Evolutionary conservation across 1,140 invertebrate species (phyloP).

Genomic region (Akabosia matsudoensis): DNA sequence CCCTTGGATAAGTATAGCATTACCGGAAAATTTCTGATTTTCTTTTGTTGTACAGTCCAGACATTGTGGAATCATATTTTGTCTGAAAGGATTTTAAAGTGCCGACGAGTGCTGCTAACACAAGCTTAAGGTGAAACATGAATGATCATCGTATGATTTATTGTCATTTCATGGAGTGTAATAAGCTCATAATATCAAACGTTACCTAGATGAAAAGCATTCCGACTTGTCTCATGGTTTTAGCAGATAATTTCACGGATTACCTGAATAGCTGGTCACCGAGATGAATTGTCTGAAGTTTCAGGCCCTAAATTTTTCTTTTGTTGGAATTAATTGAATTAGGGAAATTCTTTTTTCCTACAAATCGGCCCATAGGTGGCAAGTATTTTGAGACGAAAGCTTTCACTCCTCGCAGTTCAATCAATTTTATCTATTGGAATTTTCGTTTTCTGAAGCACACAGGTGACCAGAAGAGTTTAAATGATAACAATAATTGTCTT

Average conservation of each 20-base stretch:
- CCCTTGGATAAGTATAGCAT: too few relatives aligned
- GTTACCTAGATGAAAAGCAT: not conserved
- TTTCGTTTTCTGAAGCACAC: not conserved
- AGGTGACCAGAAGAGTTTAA: not conserved
- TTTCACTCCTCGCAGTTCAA: not conserved
- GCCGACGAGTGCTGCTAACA: not conserved
- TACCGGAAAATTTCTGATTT: not conserved
- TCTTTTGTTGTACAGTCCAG: not conserved
- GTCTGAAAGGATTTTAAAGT: not conserved
- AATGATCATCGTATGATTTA: not conserved
- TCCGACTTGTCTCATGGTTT: conserved; percentile 1
- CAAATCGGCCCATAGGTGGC: not conserved
- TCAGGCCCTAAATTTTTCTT: not conserved
- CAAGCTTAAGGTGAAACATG: not conserved
- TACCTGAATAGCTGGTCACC: not conserved
- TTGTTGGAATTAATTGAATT: conserved; percentile 23
- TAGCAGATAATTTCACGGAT: conserved; percentile 9
- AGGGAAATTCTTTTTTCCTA: conserved; percentile 4
- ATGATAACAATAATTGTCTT: not conserved
- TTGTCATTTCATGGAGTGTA: not conserved
- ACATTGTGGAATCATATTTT: not conserved
- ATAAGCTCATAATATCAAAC: not conserved
- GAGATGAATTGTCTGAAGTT: not conserved
- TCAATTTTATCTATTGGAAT: not conserved
- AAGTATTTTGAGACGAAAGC: not conserved